phyloP scores from a whole-genome alignment of 2,113 vertebrate genomes.

The Hippopotamus amphibius region DNA sequence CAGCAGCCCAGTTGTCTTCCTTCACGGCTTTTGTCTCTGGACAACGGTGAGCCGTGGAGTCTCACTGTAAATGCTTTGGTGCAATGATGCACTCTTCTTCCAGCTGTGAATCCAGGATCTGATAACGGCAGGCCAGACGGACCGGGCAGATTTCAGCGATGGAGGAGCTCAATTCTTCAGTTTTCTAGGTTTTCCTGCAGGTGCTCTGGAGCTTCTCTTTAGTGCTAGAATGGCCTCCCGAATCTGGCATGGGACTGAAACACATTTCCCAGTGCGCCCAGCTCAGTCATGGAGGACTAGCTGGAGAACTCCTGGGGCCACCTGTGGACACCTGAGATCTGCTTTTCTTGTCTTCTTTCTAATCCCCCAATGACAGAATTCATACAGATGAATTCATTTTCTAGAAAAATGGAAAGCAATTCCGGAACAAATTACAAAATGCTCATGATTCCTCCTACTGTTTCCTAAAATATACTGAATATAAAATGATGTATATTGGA shows the following conservation, averaged over 20 bases:
- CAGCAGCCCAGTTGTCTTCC: no score
- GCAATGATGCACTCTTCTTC: accelerated
- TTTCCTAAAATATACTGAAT: not conserved
- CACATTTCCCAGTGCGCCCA: accelerated
- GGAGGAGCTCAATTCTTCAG: not conserved
- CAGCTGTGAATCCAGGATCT: no score
- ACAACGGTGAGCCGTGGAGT: accelerated
- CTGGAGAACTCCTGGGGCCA: accelerated
- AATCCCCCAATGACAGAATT: not conserved
- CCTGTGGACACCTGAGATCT: accelerated
- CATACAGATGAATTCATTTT: not conserved
- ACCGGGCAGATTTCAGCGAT: accelerated
- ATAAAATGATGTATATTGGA: accelerated
- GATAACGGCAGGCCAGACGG: accelerated
- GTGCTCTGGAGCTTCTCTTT: accelerated
- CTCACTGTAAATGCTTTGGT: accelerated
- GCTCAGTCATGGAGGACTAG: not conserved
- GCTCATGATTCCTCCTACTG: not conserved
- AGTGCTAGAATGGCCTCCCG: not conserved
- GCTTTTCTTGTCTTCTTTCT: not conserved
- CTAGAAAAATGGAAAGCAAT: not conserved
- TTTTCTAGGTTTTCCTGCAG: not conserved
- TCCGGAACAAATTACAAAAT: not conserved
- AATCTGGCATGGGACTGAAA: not conserved
- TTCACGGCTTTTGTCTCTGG: not conserved